phyloP scores from a whole-genome alignment of 2,797 vertebrate genomes.

The Hyperoplus immaculatus region DNA sequence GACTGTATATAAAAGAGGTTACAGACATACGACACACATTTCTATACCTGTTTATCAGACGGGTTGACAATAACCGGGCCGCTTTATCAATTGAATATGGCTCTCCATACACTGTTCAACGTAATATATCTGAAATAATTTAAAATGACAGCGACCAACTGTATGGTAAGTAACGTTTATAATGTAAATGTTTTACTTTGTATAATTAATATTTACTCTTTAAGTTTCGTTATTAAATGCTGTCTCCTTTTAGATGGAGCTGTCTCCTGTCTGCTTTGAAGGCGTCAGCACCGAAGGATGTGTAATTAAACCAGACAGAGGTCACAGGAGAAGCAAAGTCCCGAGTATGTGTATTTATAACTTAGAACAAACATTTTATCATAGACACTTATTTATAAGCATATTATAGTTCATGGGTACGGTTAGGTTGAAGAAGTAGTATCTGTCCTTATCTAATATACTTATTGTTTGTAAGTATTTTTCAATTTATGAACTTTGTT shows the following conservation, averaged over 20 bases:
- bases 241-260: constrained; percentile 65
- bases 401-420: neutral
- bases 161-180: neutral
- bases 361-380: neutral
- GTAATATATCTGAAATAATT: neutral
- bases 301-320: constrained; percentile 42
- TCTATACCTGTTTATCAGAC: neutral
- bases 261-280: constrained; percentile 52
- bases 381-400: neutral
- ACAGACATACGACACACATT: neutral
- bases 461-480: neutral
- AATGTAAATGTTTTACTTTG: neutral
- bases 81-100: neutral
- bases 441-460: neutral
- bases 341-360: constrained; percentile 67
- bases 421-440: neutral
- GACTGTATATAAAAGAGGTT: neutral
- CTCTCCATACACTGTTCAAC: neutral
- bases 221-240: neutral
- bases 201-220: neutral
- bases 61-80: neutral
- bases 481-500: neutral
- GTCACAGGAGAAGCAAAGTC: constrained; percentile 66
- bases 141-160: neutral
- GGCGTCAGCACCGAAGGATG: constrained; percentile 39